Percentiles rank a stretch among this genome's conserved stretches.
phyloP scores from a whole-genome alignment of 2,797 vertebrate genomes.

The Manis pentadactyla region DNA sequence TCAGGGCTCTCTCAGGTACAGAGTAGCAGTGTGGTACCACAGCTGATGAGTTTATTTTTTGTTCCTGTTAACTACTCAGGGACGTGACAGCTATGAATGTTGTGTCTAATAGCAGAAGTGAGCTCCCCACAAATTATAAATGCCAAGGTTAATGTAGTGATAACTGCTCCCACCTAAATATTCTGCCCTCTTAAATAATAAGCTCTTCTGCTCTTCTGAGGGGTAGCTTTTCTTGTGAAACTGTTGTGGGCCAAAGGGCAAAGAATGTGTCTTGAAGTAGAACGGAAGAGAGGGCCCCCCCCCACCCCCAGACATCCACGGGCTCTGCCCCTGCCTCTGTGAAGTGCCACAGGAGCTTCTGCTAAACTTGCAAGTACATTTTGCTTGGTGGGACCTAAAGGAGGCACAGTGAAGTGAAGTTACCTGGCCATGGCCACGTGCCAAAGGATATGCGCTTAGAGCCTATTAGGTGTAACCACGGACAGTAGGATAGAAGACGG shows the following conservation, averaged over 20 bases:
- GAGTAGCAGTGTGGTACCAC: slow-evolving; percentile 56
- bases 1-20: slow-evolving; percentile 61
- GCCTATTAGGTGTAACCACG: neutral
- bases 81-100: neutral
- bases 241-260: neutral
- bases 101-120: neutral
- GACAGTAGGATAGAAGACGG: neutral
- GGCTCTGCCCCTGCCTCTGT: neutral
- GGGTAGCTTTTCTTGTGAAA: neutral
- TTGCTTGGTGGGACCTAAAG: neutral
- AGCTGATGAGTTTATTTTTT: slow-evolving; percentile 32
- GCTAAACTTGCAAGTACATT: neutral
- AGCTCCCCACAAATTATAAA: neutral
- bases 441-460: neutral
- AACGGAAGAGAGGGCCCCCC: neutral
- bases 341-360: neutral
- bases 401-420: neutral
- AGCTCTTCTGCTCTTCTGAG: neutral
- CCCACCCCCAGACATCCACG: neutral
- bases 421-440: too few species aligned
- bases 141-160: neutral
- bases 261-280: neutral
- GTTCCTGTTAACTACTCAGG: slow-evolving; percentile 54
- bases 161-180: neutral
- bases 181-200: neutral